phyloP scores from a whole-genome alignment of 1,140 invertebrate genomes.

The Zaprionus lachaisei region DNA sequence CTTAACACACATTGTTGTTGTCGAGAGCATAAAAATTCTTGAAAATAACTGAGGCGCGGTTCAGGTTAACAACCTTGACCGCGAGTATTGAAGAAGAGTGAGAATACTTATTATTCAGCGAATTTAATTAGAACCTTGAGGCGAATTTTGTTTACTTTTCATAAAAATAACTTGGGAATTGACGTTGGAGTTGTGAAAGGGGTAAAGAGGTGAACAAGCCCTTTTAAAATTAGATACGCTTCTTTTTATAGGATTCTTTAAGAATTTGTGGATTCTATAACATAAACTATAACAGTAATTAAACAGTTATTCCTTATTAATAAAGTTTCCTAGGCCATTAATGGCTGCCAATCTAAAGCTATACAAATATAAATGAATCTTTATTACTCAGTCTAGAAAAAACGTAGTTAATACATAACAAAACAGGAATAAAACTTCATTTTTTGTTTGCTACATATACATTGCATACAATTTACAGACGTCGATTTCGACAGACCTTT shows the following conservation, averaged over 20 bases:
- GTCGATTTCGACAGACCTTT: too few relatives aligned
- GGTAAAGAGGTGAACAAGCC: background rate
- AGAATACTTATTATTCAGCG: constrained; percentile 32
- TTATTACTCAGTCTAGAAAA: too few relatives aligned
- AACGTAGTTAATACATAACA: too few relatives aligned
- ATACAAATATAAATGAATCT: too few relatives aligned
- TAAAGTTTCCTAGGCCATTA: background rate
- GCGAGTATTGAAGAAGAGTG: constrained; percentile 52
- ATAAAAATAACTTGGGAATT: background rate
- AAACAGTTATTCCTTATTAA: background rate
- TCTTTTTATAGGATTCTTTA: background rate
- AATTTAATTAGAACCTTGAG: constrained; percentile 29
- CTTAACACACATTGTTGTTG: constrained; percentile 53
- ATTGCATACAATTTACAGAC: too few relatives aligned
- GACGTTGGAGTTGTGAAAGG: background rate
- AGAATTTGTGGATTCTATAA: background rate
- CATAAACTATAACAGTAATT: too few relatives aligned
- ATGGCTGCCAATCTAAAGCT: too few relatives aligned
- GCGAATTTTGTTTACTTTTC: constrained; percentile 15
- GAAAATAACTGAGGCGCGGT: constrained; percentile 39
- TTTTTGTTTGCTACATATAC: too few relatives aligned
- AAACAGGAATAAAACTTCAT: too few relatives aligned
- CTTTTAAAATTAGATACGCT: too few relatives aligned
- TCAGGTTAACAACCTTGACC: constrained; percentile 79
- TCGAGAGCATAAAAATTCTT: constrained; percentile 59